Evolutionary conservation across 2,888 invertebrate genomes (phyloP).

Genomic region (Nasonovia ribisnigri): DNA sequence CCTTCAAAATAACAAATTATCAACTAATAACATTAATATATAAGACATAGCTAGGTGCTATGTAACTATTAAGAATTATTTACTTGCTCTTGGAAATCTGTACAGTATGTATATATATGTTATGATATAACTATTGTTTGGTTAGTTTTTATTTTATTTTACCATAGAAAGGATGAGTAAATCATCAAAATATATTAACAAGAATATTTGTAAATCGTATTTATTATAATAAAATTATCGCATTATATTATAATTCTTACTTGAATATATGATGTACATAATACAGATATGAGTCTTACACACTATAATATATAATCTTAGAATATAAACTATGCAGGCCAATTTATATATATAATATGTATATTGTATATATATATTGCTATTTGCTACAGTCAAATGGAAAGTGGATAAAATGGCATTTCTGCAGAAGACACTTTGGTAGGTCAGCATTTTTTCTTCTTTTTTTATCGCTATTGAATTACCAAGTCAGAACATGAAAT

Average conservation of each 20-base stretch:
- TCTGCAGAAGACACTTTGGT: not conserved
- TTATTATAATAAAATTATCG: not conserved
- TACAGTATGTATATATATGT: not conserved
- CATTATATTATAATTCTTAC: not conserved
- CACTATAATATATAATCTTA: not conserved
- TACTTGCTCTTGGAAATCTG: not conserved
- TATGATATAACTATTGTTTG: not conserved
- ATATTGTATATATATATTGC: not conserved
- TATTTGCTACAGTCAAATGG: not conserved
- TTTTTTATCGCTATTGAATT: constrained; percentile 11
- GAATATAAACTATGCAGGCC: not conserved
- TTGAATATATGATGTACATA: not conserved
- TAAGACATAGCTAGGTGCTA: not conserved
- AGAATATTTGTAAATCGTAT: not conserved
- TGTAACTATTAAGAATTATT: not conserved
- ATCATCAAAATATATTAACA: not conserved
- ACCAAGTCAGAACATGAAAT: not conserved
- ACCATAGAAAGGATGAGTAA: not conserved
- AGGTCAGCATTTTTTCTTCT: not conserved
- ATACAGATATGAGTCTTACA: not conserved
- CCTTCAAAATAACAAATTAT: not conserved
- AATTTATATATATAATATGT: constrained; percentile 1
- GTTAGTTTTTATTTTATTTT: not conserved
- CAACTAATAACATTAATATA: not conserved
- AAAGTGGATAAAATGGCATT: constrained; percentile 17